phyloP scores from a whole-genome alignment of 2,797 vertebrate genomes.

The Parauchenoglanis punctatus region DNA sequence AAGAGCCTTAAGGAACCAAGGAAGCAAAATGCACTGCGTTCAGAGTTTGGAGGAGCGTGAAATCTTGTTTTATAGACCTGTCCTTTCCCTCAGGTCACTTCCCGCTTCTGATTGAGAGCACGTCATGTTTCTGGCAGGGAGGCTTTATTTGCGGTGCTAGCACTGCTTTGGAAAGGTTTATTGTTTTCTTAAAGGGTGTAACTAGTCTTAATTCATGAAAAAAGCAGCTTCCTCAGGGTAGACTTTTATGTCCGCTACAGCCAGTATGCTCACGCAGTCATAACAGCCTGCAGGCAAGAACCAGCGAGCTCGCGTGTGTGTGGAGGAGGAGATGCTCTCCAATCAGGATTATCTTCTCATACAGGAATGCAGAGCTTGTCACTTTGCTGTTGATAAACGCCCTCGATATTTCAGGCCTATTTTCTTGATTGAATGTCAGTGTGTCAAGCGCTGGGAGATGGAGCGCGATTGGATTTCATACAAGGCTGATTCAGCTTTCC shows the following conservation, averaged over 20 bases:
- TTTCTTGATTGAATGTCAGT: conserved; percentile 40
- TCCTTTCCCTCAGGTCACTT: conserved; percentile 42
- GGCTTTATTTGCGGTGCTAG: conserved; percentile 48
- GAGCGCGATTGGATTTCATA: conserved; percentile 9
- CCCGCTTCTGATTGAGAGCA: conserved; percentile 37
- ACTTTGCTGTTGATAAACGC: conserved; percentile 52
- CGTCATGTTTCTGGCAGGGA: conserved; percentile 52
- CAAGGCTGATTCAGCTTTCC: not conserved
- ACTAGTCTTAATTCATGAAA: conserved; percentile 75
- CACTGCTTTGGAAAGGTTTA: conserved; percentile 60
- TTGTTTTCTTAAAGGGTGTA: conserved; percentile 78
- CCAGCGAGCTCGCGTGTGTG: conserved; percentile 52
- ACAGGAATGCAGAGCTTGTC: conserved; percentile 70
- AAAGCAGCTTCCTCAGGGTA: conserved; percentile 67
- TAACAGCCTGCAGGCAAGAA: conserved; percentile 71
- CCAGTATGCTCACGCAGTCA: conserved; percentile 71
- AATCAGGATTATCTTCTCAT: conserved; percentile 68
- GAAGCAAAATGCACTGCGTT: not conserved
- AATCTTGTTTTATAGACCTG: conserved; percentile 29
- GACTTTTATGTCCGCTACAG: conserved; percentile 78
- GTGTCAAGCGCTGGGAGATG: conserved; percentile 31
- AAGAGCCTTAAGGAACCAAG: conserved; percentile 33
- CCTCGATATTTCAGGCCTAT: conserved; percentile 47
- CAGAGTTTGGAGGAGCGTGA: not conserved
- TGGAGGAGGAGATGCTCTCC: conserved; percentile 58